Percentiles rank a stretch among this genome's conserved stretches.
Evolutionary conservation across 1,140 invertebrate species (phyloP).

Genomic region (Acromyrmex heyeri): DNA sequence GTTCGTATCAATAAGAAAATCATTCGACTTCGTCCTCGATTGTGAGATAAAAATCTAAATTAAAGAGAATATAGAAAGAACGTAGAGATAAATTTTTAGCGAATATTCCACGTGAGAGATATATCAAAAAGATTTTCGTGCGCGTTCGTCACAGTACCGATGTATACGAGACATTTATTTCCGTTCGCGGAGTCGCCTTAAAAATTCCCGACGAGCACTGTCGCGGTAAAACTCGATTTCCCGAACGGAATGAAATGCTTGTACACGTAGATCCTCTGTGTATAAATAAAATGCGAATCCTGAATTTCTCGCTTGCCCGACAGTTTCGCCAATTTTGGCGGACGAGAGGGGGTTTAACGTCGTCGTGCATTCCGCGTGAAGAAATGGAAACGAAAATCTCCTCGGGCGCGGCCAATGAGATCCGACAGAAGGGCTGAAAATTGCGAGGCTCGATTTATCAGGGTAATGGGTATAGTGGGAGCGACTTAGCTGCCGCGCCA

Average conservation of each 20-base stretch:
- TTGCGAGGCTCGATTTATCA: conserved; percentile 56
- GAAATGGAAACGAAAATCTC: conserved; percentile 62
- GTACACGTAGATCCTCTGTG: conserved; percentile 39
- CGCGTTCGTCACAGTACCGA: neutral
- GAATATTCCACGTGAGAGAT: neutral
- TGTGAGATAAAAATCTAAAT: neutral
- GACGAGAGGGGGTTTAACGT: conserved; percentile 1
- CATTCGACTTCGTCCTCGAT: neutral
- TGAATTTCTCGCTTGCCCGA: conserved; percentile 47
- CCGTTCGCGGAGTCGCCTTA: conserved; percentile 29
- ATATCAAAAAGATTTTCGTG: neutral
- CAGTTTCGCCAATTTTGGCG: conserved; percentile 47
- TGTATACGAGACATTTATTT: conserved; percentile 46
- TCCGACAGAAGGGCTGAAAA: conserved; percentile 32
- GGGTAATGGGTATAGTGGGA: conserved; percentile 9
- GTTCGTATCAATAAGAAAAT: neutral
- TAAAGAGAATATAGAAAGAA: neutral
- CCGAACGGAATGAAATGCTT: conserved; percentile 57
- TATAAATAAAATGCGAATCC: conserved; percentile 57
- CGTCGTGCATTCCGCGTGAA: neutral
- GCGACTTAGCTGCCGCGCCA: conserved; percentile 22
- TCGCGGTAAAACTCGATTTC: conserved; percentile 56
- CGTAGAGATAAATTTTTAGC: conserved; percentile 1
- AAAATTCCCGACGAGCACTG: conserved; percentile 48
- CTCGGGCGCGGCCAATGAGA: conserved; percentile 25